Evolutionary conservation across 92 coral and sea anemone genomes (phyloP), one percentile per base, ranked within the genome.

Genomic region (Siderastrea siderea): DNA sequence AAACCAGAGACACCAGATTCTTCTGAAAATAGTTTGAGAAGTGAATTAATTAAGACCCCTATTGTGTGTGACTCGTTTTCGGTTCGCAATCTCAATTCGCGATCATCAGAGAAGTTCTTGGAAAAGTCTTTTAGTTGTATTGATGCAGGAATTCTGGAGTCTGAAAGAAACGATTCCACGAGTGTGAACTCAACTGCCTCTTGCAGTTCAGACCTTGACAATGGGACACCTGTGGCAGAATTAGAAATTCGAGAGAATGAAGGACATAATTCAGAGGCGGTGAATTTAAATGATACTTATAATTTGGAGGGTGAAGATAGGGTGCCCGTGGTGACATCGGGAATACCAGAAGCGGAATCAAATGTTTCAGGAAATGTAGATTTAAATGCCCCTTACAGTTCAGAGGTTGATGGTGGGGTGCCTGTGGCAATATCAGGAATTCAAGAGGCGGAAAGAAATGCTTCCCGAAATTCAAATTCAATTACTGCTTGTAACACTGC

Each of bases 1-100:
- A 55, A 60, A 49, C 45, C 80, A 47, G 47, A 73, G 38, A 3
- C 17, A 52, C 6, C 69, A 19, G 38, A 7, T 17, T 16, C 50
- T 2, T 61, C 50, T 68, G 76, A 81, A 59, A 72, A 49, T 8
- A 59, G 81, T 17, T 65, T 38, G 51, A 89, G 57, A 17, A 26
- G 15, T 49, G 68, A 83, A 2, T 53, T 75, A 43, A 6, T 88
- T 2, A 77, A 67, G 47, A 73, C 77, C 16, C 83, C 71, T 3
- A 67, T 86, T 16, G 78, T 74, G 48, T 79, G 79, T 44, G 90
- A 77, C 64, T 68, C 82, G 75, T 69, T 54, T 58, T 55, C 70
- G 51, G 51, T 50, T 78, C 72, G 86, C 15, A 83, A 89, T 58
- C 85, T 82, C n/a, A 59, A 78, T 57, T 26, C 15, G 43, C 76